Conservation (phyloP, 1,140 invertebrate genomes). For the Cydia strobilella region DNA sequence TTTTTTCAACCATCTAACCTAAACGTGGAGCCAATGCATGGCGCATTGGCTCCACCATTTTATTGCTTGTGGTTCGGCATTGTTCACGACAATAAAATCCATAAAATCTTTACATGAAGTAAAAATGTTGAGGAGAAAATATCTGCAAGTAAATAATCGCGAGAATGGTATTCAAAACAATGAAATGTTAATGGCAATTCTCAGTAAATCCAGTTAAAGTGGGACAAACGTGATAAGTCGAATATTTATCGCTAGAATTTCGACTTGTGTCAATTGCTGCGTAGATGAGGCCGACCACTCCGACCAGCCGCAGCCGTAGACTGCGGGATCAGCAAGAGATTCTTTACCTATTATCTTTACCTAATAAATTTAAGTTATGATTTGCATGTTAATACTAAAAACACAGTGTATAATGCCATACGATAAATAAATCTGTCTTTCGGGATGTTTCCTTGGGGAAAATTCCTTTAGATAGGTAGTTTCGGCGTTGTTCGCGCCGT, state of each 20-base stretch:
- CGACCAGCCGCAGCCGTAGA: too few relatives aligned
- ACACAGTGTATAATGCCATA: too few relatives aligned
- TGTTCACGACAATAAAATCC: not conserved
- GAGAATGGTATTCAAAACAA: not conserved
- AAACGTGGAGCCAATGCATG: not conserved
- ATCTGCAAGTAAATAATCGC: not conserved
- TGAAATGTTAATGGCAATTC: not conserved
- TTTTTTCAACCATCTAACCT: not conserved
- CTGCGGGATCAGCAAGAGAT: too few relatives aligned
- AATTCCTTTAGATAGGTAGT: too few relatives aligned
- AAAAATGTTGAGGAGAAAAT: constrained; percentile 5
- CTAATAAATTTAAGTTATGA: too few relatives aligned
- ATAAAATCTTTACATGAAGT: not conserved
- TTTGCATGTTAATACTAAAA: too few relatives aligned
- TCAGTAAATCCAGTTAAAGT: not conserved
- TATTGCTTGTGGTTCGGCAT: not conserved
- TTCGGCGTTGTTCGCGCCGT: too few relatives aligned
- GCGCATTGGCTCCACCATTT: not conserved
- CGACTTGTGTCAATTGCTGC: not conserved
- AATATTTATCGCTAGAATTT: not conserved
- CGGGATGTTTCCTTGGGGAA: too few relatives aligned
- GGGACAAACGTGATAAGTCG: not conserved
- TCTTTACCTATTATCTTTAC: too few relatives aligned
- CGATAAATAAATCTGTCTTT: too few relatives aligned
- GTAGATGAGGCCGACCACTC: not conserved